Conservation (phyloP, 2,113 vertebrate genomes). For the Fulmarus glacialis region DNA sequence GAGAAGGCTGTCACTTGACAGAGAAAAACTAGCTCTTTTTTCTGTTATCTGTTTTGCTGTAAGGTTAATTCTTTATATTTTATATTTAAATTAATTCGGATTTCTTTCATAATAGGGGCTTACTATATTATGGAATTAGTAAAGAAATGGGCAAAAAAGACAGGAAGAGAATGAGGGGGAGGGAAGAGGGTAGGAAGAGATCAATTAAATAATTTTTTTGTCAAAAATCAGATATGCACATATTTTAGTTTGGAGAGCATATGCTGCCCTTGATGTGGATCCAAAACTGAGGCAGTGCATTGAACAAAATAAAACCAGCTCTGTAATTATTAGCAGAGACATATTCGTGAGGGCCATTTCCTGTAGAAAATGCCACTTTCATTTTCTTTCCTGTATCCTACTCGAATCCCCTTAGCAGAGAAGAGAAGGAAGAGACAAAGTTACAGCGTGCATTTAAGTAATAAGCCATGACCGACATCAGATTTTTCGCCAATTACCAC, state of each 20-base stretch:
- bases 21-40: conserved; percentile 54
- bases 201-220: conserved; percentile 62
- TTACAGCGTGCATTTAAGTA: not conserved
- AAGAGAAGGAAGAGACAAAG: not conserved
- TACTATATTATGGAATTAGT: conserved; percentile 68
- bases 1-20: conserved; percentile 43
- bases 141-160: conserved; percentile 53
- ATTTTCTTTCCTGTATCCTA: conserved; percentile 22
- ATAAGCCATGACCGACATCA: fast-evolving
- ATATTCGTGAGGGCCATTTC: not conserved
- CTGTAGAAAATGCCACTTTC: conserved; percentile 32
- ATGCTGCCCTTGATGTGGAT: conserved; percentile 52
- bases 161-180: conserved; percentile 5
- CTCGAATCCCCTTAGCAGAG: not conserved
- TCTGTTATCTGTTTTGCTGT: conserved; percentile 74
- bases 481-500: not conserved
- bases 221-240: conserved; percentile 64
- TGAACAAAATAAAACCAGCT: conserved; percentile 49
- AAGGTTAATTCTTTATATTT: conserved; percentile 76
- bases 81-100: conserved; percentile 74
- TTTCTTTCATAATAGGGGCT: conserved; percentile 66
- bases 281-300: conserved; percentile 24
- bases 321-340: conserved; percentile 56
- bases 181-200: conserved; percentile 40
- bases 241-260: conserved; percentile 61